phyloP scores from a whole-genome alignment of 2,888 invertebrate species.

The Lamellibrachia satsuma region DNA sequence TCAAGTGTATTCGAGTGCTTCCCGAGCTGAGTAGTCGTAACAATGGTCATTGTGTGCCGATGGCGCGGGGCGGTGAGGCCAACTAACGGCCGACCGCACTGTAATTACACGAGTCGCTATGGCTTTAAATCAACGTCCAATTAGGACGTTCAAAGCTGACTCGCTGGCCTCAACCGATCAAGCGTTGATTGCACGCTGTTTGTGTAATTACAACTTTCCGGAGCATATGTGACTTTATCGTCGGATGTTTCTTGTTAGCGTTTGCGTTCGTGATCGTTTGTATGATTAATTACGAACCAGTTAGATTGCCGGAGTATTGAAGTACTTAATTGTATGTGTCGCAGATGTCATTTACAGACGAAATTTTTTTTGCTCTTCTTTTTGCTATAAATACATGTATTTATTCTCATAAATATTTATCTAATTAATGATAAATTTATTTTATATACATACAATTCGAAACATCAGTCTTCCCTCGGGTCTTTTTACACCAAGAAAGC shows the following conservation, averaged over 20 bases:
- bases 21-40: not conserved
- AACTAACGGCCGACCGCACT: not conserved
- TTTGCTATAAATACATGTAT: not conserved
- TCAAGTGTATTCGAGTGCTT: not conserved
- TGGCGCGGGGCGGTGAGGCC: not conserved
- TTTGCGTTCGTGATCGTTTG: not conserved
- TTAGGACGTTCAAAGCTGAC: constrained; percentile 6
- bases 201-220: constrained; percentile 17
- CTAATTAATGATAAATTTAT: not conserved
- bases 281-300: not conserved
- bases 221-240: constrained; percentile 7
- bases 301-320: not conserved
- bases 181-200: constrained; percentile 12
- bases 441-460: not conserved
- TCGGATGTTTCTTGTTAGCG: not conserved
- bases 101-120: not conserved
- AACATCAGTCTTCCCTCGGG: too few relatives aligned
- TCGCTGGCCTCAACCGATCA: not conserved
- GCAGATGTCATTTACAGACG: not conserved
- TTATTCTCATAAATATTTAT: not conserved
- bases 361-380: not conserved
- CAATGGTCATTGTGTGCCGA: not conserved
- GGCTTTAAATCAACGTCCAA: constrained; percentile 11
- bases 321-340: not conserved
- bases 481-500: too few relatives aligned